A percentile compares a stretch with the other conserved stretches of the same genome.
Evolutionary conservation across 2,113 vertebrate genomes (phyloP).

Genomic region (Smithornis capensis): DNA sequence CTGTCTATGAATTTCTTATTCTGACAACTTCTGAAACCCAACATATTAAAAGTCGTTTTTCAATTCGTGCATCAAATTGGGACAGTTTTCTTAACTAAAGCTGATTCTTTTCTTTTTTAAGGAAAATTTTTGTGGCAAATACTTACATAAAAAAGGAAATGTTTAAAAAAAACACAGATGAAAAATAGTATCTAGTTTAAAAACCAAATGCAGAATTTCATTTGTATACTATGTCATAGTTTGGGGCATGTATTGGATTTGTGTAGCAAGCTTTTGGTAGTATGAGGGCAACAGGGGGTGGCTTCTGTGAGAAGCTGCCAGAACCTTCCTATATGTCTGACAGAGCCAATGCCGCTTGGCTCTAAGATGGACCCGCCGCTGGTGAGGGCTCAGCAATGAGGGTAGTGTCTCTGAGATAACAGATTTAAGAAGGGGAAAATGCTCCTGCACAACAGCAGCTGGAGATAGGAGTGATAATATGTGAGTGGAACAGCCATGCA

Average conservation of each 20-base stretch:
- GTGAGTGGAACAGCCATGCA: background rate
- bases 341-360: accelerated
- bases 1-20: background rate
- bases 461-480: background rate
- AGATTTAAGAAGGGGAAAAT: background rate
- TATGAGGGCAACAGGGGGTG: accelerated
- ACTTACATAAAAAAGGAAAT: background rate
- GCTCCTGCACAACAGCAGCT: too few relatives aligned
- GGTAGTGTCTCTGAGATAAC: background rate
- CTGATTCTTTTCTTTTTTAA: background rate
- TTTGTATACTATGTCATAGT: background rate
- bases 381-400: accelerated
- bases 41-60: background rate
- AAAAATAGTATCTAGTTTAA: background rate
- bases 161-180: background rate
- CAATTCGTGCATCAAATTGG: background rate
- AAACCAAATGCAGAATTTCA: background rate
- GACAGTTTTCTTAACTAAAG: background rate
- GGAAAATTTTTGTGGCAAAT: background rate
- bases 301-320: background rate
- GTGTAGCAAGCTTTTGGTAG: background rate
- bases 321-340: accelerated
- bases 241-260: background rate
- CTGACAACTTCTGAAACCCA: background rate
- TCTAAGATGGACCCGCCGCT: accelerated